Percentiles rank a stretch among this genome's conserved stretches.
Evolutionary conservation across 2,797 vertebrate genomes (phyloP).

Genomic region (Chlorospingus semifuscus): DNA sequence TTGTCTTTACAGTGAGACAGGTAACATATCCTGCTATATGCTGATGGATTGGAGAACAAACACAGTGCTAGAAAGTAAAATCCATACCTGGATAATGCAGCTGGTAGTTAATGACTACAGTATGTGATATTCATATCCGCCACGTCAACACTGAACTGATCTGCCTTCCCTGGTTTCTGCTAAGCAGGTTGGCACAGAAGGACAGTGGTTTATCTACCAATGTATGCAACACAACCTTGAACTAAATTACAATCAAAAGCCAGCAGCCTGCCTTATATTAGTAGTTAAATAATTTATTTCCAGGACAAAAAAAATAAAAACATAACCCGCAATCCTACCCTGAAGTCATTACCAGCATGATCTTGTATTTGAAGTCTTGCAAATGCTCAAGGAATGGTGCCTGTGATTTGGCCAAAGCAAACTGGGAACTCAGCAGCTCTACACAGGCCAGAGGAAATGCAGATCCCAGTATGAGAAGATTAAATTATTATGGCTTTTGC

Average conservation of each 20-base stretch:
- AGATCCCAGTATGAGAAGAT: slow-evolving; percentile 66
- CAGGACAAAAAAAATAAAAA: background rate
- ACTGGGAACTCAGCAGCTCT: background rate
- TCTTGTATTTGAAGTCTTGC: slow-evolving; percentile 70
- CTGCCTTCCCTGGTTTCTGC: background rate
- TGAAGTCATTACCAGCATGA: slow-evolving; percentile 71
- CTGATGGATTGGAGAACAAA: slow-evolving; percentile 16
- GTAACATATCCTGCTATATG: background rate
- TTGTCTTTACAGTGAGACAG: background rate
- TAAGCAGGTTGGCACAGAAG: background rate
- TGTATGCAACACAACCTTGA: slow-evolving; percentile 59
- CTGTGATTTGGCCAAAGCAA: slow-evolving; percentile 65
- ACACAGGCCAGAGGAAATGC: slow-evolving; percentile 15
- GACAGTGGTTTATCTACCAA: slow-evolving; percentile 40
- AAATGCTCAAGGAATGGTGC: slow-evolving; percentile 53
- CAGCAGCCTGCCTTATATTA: slow-evolving; percentile 27
- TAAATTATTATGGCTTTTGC: slow-evolving; percentile 72
- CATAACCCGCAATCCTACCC: slow-evolving; percentile 51
- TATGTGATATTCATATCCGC: background rate
- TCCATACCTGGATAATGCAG: background rate
- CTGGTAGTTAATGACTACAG: background rate
- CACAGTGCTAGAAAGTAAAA: background rate
- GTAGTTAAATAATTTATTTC: slow-evolving; percentile 64
- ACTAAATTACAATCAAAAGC: slow-evolving; percentile 54
- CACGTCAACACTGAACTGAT: background rate